Conservation (phyloP, 2,888 invertebrate species). For the Drosophila parthenogenetica region DNA sequence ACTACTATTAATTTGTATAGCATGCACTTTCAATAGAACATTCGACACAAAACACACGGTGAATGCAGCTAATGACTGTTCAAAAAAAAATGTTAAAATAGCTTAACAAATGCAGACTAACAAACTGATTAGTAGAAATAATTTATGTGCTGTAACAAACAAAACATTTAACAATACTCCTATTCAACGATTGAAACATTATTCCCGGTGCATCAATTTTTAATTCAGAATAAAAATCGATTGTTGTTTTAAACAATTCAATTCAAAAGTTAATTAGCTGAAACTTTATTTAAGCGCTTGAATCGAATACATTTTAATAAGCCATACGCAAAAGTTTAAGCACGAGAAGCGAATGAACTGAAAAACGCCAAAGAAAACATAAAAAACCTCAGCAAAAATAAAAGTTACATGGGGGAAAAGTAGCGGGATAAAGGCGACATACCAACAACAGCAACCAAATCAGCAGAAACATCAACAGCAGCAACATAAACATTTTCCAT, state of each 20-base stretch:
- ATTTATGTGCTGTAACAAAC: neutral
- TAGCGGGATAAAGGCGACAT: constrained; percentile 25
- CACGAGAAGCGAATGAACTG: constrained; percentile 17
- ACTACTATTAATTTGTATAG: neutral
- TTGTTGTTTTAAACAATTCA: too few species aligned
- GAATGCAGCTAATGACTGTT: neutral
- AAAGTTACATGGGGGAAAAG: constrained; percentile 75
- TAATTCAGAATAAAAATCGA: too few species aligned
- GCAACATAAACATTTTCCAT: constrained; percentile 79
- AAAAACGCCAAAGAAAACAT: constrained; percentile 30
- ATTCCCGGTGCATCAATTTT: too few species aligned
- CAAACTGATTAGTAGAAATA: too few species aligned
- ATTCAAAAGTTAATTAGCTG: too few species aligned
- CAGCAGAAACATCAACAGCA: constrained; percentile 11
- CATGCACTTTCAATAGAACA: neutral
- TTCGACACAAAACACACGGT: neutral
- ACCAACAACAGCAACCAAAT: constrained; percentile 7
- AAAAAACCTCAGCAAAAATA: constrained; percentile 56
- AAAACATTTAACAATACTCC: neutral
- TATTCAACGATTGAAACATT: too few species aligned
- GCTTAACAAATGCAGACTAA: too few species aligned
- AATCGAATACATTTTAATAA: constrained; percentile 65
- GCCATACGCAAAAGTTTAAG: constrained; percentile 40
- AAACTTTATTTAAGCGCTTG: constrained; percentile 26
- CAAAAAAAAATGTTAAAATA: neutral